Evolutionary conservation across 2,113 vertebrate genomes (phyloP).

Genomic region (Hyperopisus bebe): DNA sequence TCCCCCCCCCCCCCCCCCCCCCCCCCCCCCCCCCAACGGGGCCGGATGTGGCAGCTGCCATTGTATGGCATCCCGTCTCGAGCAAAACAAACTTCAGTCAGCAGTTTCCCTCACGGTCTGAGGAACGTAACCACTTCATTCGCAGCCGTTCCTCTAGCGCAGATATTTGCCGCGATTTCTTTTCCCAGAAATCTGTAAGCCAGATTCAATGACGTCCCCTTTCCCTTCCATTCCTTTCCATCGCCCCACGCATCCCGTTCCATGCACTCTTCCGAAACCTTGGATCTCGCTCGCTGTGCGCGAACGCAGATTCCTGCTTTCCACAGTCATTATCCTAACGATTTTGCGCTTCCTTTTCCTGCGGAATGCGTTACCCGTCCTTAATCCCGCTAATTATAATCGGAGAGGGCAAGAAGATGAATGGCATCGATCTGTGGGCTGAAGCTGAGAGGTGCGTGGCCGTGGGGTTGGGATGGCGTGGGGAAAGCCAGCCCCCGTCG

Average conservation of each 20-base stretch:
- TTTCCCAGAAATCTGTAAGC: neutral
- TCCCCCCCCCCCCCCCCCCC: neutral
- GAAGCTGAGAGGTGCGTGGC: neutral
- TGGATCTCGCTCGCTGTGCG: neutral
- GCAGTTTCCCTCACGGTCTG: neutral
- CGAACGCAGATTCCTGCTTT: neutral
- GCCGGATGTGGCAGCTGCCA: neutral
- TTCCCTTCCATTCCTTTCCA: neutral
- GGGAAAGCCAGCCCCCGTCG: neutral
- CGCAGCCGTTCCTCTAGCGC: neutral
- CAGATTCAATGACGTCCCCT: neutral
- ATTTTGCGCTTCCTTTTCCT: neutral
- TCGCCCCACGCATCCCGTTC: neutral
- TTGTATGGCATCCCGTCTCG: neutral
- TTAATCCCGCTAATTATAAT: neutral
- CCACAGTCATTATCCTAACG: neutral
- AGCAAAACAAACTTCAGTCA: neutral
- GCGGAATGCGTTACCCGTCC: neutral
- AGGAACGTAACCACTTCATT: neutral
- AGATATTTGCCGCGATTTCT: neutral
- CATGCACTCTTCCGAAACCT: neutral
- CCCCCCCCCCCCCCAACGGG: neutral
- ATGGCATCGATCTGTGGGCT: neutral
- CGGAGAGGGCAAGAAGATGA: neutral
- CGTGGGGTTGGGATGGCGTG: neutral